phyloP scores from a whole-genome alignment of 2,797 vertebrate genomes.

The Heteromormyrus szaboi region DNA sequence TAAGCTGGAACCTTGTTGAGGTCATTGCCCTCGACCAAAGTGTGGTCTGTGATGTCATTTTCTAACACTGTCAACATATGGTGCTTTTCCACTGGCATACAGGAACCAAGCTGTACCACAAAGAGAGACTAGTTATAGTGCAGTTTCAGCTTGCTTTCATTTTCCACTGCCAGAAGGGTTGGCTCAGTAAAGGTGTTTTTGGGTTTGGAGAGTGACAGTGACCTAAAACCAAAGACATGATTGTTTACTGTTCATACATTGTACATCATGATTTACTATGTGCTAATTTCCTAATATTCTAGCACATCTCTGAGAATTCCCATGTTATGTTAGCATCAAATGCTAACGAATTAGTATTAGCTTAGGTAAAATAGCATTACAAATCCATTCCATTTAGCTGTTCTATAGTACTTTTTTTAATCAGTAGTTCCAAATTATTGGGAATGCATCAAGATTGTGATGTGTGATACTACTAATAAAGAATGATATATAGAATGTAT shows the following conservation, averaged over 20 bases:
- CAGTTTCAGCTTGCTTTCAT: neutral
- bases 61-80: neutral
- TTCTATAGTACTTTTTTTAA: neutral
- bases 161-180: neutral
- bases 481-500: neutral
- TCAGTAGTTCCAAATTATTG: neutral
- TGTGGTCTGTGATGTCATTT: neutral
- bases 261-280: too few relatives aligned
- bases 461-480: neutral
- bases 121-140: neutral
- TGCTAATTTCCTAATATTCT: neutral
- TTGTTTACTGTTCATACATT: too few relatives aligned
- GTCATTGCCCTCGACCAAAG: neutral
- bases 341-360: neutral
- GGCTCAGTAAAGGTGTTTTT: neutral
- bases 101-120: neutral
- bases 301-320: neutral
- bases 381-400: neutral
- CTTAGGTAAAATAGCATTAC: neutral
- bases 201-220: neutral
- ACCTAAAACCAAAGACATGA: too few relatives aligned
- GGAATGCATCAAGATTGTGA: neutral
- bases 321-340: neutral
- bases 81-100: neutral
- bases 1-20: neutral